phyloP scores from a whole-genome alignment of 2,113 vertebrate genomes.

The Megalops atlanticus region DNA sequence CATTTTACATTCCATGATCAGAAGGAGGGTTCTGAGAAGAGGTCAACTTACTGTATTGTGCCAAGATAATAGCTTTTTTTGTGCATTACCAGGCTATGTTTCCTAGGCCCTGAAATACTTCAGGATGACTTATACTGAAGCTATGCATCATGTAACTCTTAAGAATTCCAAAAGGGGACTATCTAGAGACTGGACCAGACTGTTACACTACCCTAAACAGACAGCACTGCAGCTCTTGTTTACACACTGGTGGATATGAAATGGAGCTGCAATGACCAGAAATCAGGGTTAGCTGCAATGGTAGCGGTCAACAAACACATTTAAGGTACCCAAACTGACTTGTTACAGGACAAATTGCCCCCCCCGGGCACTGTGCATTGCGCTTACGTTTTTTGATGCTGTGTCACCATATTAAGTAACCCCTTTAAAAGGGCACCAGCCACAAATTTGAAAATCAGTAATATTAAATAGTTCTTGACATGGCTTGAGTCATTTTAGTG shows the following conservation, averaged over 20 bases:
- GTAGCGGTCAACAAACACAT: too few species aligned
- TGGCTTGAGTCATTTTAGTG: neutral
- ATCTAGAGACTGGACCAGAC: neutral
- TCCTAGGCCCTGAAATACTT: neutral
- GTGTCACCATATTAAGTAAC: neutral
- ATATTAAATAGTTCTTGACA: neutral
- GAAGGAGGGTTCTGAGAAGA: neutral
- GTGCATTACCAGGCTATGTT: neutral
- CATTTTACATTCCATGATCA: neutral
- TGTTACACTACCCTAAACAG: neutral
- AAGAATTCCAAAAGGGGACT: neutral
- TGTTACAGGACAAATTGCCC: too few species aligned
- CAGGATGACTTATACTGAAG: neutral
- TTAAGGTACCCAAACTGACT: too few species aligned
- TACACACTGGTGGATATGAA: too few species aligned
- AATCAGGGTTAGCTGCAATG: too few species aligned
- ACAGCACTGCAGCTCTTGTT: too few species aligned
- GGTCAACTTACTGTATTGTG: too few species aligned
- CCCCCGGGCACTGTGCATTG: too few species aligned
- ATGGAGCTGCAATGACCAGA: too few species aligned
- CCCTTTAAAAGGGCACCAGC: neutral
- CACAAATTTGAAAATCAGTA: neutral
- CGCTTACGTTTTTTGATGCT: neutral
- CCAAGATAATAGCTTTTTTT: neutral
- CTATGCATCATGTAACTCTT: neutral